Evolutionary conservation across 2,888 invertebrate genomes (phyloP), one percentile per base, ranked within the genome.

Genomic region (Acronicta aceris): DNA sequence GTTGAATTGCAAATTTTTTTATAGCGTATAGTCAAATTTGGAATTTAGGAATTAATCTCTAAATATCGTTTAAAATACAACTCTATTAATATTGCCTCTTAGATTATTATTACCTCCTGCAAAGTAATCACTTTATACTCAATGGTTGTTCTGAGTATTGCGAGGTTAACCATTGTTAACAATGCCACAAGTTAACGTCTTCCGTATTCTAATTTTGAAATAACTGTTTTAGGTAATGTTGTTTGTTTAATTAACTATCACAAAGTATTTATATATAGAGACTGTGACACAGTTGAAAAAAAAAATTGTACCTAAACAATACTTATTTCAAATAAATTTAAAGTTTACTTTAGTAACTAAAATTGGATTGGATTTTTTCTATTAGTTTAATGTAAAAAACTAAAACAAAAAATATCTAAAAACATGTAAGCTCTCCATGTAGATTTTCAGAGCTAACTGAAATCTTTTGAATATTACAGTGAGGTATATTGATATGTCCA

Each of bases 161-260:
- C 53, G 71, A 68, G 67, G 65, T 70, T 70, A 57, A n/a, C 65
- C 52, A 64, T 68, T 70, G 65, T 65, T 57, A 47, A 54, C 57
- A 68, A 64, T 53, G 56, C 45, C 25, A 40, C 62, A 55, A 54
- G 47, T 43, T 62, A 68, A 53, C 45, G 36, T 40, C 54, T 68
- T 68, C 71, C 68, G 68, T 65, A 47, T 65, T 58, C 71, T 58
- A 65, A 65, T 43, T 71, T 53, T 71, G 71, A 46, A 41, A 45
- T 9, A 55, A 59, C 43, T 45, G 21, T 46, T 64, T 45, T 21
- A 47, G 5, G 41, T 53, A 42, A 52, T 51, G 48, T 43, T 13
- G 2, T 21, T 21, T 21, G 12, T 21, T 21, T 21, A 43, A 12
- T 10, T 42, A 17, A 21, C 7, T 46, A 38, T 38, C n/a, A 38